These are phyloP conservation scores for Aphidius colemani DNA, from an alignment of 2,888 invertebrate genomes.

Conservation along the genomic window DNA sequence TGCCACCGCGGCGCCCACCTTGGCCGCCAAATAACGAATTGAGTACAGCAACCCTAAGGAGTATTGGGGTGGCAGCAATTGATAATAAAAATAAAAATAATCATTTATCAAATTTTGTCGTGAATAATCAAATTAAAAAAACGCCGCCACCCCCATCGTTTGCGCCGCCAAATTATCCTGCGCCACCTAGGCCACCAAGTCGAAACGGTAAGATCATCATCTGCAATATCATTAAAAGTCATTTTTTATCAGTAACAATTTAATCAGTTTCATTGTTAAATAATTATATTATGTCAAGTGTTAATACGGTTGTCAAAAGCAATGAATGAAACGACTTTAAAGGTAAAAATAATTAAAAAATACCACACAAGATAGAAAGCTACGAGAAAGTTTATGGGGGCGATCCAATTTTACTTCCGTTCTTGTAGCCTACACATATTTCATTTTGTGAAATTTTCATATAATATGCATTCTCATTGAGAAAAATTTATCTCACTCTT, in stretches of 20 bases:
- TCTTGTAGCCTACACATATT: slow-evolving; percentile 7
- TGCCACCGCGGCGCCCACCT: slow-evolving; percentile 60
- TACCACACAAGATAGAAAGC: slow-evolving; percentile 19
- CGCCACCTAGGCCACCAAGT: slow-evolving; percentile 59
- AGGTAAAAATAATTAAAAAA: not conserved
- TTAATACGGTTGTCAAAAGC: not conserved
- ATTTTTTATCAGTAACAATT: too few relatives aligned
- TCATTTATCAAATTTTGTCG: slow-evolving; percentile 25
- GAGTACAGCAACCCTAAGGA: slow-evolving; percentile 58
- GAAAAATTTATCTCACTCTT: too few relatives aligned
- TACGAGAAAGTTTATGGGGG: slow-evolving; percentile 25
- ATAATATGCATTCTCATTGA: too few relatives aligned
- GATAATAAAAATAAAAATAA: slow-evolving; percentile 14
- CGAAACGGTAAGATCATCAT: slow-evolving; percentile 54
- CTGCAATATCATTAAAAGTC: too few relatives aligned
- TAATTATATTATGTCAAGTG: not conserved
- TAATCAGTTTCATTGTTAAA: slow-evolving; percentile 8
- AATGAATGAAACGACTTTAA: slow-evolving; percentile 28
- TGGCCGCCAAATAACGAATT: slow-evolving; percentile 57
- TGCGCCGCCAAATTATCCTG: slow-evolving; percentile 58
- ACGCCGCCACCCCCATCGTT: slow-evolving; percentile 46
- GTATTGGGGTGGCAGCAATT: slow-evolving; percentile 39
- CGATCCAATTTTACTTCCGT: slow-evolving; percentile 15
- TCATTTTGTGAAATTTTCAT: too few relatives aligned
- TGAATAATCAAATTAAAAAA: slow-evolving; percentile 26